These are phyloP conservation scores for Spea hammondii DNA, from an alignment of 2,797 vertebrate genomes.

Conservation along the genomic window DNA sequence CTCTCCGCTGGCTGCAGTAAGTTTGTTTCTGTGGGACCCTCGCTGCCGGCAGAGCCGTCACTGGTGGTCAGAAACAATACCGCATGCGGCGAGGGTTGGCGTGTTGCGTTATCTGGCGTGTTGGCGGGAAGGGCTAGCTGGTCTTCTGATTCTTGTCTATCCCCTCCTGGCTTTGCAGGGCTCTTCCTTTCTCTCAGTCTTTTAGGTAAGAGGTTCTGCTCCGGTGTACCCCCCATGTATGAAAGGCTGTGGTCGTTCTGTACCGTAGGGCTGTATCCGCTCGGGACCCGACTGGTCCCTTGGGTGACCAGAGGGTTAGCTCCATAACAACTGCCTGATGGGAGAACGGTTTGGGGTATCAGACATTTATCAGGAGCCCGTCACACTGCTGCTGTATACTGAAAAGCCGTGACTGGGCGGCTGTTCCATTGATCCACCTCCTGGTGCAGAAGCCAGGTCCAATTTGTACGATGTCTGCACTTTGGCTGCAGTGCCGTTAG, in stretches of 20 bases:
- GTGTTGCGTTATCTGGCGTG: not conserved
- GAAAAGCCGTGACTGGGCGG: too few species aligned
- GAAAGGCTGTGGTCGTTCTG: too few species aligned
- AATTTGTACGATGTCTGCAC: too few species aligned
- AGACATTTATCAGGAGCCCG: too few species aligned
- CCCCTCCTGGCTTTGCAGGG: conserved; percentile 72
- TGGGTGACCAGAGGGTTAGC: too few species aligned
- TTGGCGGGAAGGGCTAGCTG: not conserved
- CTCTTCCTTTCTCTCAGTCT: conserved; percentile 92
- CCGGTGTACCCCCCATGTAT: not conserved
- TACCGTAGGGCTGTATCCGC: too few species aligned
- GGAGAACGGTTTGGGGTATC: too few species aligned
- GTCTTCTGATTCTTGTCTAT: conserved; percentile 52
- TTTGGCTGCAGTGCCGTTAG: too few species aligned
- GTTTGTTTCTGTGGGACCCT: not conserved
- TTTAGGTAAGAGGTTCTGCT: conserved; percentile 86
- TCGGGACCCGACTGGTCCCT: too few species aligned
- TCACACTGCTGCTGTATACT: too few species aligned
- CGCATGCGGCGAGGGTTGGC: not conserved
- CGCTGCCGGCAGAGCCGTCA: not conserved
- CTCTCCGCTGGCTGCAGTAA: not conserved
- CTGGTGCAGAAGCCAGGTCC: too few species aligned
- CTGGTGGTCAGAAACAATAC: not conserved
- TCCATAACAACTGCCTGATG: too few species aligned
- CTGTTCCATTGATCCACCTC: not conserved